Percentiles rank a stretch among this genome's conserved stretches.
Conservation (phyloP, 2,888 invertebrate genomes). For the Griposia aprilina region DNA sequence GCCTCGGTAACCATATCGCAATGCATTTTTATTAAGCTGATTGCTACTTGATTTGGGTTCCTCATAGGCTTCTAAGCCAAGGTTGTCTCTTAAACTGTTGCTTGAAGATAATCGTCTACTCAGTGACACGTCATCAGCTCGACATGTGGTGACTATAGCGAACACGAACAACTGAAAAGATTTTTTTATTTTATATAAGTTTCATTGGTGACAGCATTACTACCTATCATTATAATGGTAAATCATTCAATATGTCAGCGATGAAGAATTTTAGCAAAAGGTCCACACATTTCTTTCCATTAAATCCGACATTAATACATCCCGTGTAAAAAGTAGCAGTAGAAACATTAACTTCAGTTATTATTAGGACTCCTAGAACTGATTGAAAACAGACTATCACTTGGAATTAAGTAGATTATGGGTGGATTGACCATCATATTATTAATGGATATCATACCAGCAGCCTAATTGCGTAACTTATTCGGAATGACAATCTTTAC, state of each 20-base stretch:
- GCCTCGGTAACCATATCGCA: slow-evolving; percentile 35
- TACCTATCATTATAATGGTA: neutral
- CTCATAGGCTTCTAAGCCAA: slow-evolving; percentile 28
- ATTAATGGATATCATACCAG: too few species aligned
- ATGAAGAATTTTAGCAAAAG: neutral
- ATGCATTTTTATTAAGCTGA: slow-evolving; percentile 21
- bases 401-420: neutral
- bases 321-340: neutral
- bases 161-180: slow-evolving; percentile 53
- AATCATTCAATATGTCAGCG: neutral
- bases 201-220: neutral
- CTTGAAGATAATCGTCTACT: slow-evolving; percentile 23
- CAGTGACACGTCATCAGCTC: slow-evolving; percentile 38
- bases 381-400: neutral
- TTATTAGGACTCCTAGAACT: neutral
- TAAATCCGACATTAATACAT: neutral
- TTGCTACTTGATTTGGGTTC: slow-evolving; percentile 5
- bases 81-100: slow-evolving; percentile 17
- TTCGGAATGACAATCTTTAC: neutral
- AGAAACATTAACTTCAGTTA: neutral
- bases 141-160: slow-evolving; percentile 47
- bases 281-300: neutral
- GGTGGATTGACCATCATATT: too few species aligned
- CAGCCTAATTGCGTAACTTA: neutral
- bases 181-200: neutral